Percentiles rank a stretch among this genome's conserved stretches.
Conservation (phyloP, 1,140 invertebrate species). For the Leptopilina clavipes region DNA sequence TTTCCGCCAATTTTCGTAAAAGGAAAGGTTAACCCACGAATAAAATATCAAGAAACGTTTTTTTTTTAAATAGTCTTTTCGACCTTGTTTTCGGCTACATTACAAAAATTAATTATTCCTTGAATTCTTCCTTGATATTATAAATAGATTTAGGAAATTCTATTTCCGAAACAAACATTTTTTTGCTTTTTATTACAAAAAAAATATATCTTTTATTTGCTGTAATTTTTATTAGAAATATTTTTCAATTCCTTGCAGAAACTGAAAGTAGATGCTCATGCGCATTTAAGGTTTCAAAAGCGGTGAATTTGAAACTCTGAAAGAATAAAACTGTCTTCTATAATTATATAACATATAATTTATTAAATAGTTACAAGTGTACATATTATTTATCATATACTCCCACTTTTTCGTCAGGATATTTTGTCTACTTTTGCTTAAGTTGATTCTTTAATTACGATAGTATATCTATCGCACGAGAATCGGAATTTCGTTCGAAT, state of each 20-base stretch:
- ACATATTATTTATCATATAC: conserved; percentile 53
- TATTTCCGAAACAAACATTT: too few relatives aligned
- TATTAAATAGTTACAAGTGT: conserved; percentile 64
- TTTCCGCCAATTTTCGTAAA: background rate
- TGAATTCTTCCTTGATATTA: background rate
- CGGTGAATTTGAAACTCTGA: too few relatives aligned
- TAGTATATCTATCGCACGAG: conserved; percentile 51
- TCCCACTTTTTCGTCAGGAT: conserved; percentile 37
- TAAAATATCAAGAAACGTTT: background rate
- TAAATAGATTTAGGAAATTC: background rate
- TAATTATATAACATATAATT: conserved; percentile 54
- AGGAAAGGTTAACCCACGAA: background rate
- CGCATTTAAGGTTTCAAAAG: too few relatives aligned
- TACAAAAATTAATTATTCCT: background rate
- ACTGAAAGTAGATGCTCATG: too few relatives aligned
- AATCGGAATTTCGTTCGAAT: background rate
- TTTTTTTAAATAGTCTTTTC: background rate
- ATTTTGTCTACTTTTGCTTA: conserved; percentile 38
- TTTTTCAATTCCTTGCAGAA: too few relatives aligned
- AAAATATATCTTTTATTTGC: too few relatives aligned
- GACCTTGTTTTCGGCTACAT: background rate
- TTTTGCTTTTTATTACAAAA: too few relatives aligned
- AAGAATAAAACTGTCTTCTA: conserved; percentile 1
- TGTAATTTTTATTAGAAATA: too few relatives aligned
- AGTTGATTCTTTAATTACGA: conserved; percentile 48